A percentile compares a stretch with the other conserved stretches of the same genome.
Evolutionary conservation across 2,113 vertebrate species (phyloP).

Genomic region (Phaethornis superciliosus): DNA sequence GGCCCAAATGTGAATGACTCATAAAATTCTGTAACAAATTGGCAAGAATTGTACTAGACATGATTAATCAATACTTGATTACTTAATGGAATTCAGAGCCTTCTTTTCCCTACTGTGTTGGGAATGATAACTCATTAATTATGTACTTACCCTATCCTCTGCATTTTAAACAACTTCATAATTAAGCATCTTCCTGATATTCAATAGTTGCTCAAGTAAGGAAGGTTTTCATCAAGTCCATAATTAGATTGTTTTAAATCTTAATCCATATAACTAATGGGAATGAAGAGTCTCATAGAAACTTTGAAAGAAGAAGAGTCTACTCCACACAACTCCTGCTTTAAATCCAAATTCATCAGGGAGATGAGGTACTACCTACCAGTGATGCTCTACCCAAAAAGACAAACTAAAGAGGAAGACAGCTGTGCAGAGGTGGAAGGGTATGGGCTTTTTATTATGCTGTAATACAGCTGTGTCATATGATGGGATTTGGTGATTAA

Average conservation of each 20-base stretch:
- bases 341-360: not conserved
- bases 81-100: constrained; percentile 28
- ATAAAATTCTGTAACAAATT: constrained; percentile 6
- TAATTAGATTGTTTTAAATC: not conserved
- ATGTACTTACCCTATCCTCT: not conserved
- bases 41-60: not conserved
- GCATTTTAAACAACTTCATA: constrained; percentile 28
- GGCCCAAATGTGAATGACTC: not conserved
- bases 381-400: not conserved
- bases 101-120: not conserved
- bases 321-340: not conserved
- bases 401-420: not conserved
- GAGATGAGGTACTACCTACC: not conserved
- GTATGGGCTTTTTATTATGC: not conserved
- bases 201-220: not conserved
- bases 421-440: not conserved
- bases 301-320: not conserved
- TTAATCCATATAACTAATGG: not conserved
- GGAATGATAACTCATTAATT: constrained; percentile 4
- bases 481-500: not conserved
- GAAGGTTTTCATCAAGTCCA: constrained; percentile 3
- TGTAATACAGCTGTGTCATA: not conserved
- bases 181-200: constrained; percentile 6
- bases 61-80: constrained; percentile 37
- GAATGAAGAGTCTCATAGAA: not conserved